Base-by-base conservation (phyloP, 2,888 invertebrate species). In the Drosophila limbata region DNA sequence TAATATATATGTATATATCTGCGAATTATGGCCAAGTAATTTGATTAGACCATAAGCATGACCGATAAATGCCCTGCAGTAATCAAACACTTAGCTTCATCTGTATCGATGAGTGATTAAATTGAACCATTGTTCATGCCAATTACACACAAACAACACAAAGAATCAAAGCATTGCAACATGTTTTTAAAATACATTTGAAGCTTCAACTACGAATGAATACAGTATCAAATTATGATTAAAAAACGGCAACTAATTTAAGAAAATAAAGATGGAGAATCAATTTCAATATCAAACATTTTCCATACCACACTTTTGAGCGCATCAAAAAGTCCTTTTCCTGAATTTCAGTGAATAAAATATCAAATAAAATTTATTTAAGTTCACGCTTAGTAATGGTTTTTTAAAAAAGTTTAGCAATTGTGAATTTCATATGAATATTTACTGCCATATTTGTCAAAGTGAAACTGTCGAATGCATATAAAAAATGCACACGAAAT, bases 1-100 rank as follows among this genome's bases (percentile, higher is more conserved):
- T 48, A 42, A 5, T 5, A 25, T 21, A 21, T 21, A 21, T n/a
- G n/a, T 45, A 45, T 47, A 63, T 60, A 55, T 57, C 65, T 35
- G 61, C 45, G 48, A 57, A 72, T 83, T 78, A 81, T 68, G 56
- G 42, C 47, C 50, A 47, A 56, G 67, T 73, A 79, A 88, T 79
- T 82, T 73, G 76, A 84, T 84, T 79, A 73, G 51, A 51, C 37
- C n/a, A 51, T 44, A 37, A 45, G 48, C 40, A 28, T 31, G 21
- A 10, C 48, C 52, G 60, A 73, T 78, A 78, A 67, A 67, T 67
- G 73, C 55, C 61, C 15, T 37, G 55, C 56, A 65, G 63, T 48
- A 57, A 62, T 71, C 45, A 11, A 15, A 51, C 28, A 39, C 42
- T 21, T 28, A 15, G 9, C 21, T 2, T 3, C 13, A 13, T 47